Evolutionary conservation across 1,140 invertebrate species (phyloP), one percentile per base, ranked within the genome.

Genomic region (Achatina immaculata): DNA sequence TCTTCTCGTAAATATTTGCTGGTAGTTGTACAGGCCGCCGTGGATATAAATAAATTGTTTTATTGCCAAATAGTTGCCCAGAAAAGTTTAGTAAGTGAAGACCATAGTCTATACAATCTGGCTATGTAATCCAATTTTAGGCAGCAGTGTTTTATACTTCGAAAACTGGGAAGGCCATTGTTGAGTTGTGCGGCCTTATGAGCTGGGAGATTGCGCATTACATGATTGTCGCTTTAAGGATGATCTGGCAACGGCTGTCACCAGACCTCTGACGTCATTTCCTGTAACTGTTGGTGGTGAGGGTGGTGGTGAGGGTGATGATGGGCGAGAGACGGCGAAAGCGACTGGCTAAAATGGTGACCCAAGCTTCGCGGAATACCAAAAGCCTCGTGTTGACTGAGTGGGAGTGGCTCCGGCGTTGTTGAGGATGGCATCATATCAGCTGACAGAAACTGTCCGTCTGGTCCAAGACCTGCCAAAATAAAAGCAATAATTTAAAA

Each of bases 191-290:
- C n/a, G n/a, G n/a, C n/a, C n/a, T n/a, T n/a, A n/a, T n/a, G n/a
- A n/a, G n/a, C n/a, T n/a, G n/a, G n/a, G n/a, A n/a, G n/a, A n/a
- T n/a, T n/a, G n/a, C n/a, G n/a, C n/a, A 48, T 19, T 19, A 7
- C 45, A 19, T 48, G 19, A 19, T 48, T 48, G 45, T 48, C 45
- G 45, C 45, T 19, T n/a, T 19, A 48, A 11, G 4, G n/a, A 24
- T 65, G 74, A 24, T 34, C 55, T 9, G 19, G 11, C n/a, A 24
- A 4, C 68, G 19, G 28, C 28, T 48, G 58, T 78, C 76, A 78
- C 76, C 76, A 78, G 43, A 78, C 76, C 43, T 78, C 76, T 45
- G 76, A 66, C 76, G 76, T 68, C 76, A 78, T 78, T 48, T 78
- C 62, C 19, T 36, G 31, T 62, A 62, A 34, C 45, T 62, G 48